These are phyloP conservation scores for Folsomia manolachei DNA, from an alignment of 2,888 invertebrate species.

Conservation along the genomic window DNA sequence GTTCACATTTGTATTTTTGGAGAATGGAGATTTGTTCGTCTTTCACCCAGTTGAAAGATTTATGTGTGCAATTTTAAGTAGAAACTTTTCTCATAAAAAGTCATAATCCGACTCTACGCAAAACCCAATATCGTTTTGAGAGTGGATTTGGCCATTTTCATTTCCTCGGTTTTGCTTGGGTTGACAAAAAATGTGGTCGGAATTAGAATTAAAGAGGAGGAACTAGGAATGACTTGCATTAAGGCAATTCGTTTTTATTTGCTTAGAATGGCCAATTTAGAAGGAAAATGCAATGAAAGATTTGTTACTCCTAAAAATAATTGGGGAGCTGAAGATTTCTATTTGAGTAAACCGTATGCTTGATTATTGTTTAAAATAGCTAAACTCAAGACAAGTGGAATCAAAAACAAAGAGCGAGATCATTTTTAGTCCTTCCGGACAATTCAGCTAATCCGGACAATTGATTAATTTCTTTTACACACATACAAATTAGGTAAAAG, in stretches of 20 bases:
- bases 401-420: no score
- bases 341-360: no score
- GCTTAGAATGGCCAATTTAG: background rate
- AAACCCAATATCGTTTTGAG: background rate
- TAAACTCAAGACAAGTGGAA: no score
- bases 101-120: background rate
- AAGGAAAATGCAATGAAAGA: background rate
- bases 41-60: constrained; percentile 1
- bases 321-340: background rate
- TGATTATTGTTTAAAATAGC: no score
- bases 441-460: no score
- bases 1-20: background rate
- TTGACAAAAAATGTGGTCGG: background rate
- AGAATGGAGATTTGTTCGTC: background rate
- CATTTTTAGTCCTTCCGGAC: no score
- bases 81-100: constrained; percentile 4
- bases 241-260: background rate
- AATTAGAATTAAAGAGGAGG: background rate
- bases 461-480: no score
- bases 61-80: constrained; percentile 4
- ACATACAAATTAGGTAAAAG: no score
- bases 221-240: no score
- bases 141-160: background rate
- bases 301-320: no score
- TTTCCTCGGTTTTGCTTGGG: background rate